Percentiles rank a stretch among this genome's conserved stretches.
These are phyloP conservation scores for Standfussiana lucernea DNA, from an alignment of 2,888 invertebrate species.

Conservation along the genomic window DNA sequence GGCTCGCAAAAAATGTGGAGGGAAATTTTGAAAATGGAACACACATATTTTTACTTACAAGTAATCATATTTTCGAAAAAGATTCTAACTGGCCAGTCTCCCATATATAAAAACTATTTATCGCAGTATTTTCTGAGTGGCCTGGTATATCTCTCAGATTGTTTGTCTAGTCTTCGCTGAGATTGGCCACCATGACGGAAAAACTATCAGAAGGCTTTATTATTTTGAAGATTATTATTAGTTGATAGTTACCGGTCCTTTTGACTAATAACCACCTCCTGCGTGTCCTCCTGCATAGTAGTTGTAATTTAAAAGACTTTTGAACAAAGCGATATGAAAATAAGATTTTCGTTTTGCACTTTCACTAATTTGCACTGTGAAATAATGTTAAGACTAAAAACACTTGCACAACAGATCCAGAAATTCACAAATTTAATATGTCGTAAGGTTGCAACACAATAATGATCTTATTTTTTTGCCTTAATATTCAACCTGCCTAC, in stretches of 20 bases:
- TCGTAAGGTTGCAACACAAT: background rate
- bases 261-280: constrained; percentile 7
- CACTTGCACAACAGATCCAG: background rate
- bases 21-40: too few species aligned
- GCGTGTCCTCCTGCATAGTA: constrained; percentile 7
- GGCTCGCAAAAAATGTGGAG: too few species aligned
- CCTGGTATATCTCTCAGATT: too few species aligned
- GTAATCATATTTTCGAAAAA: too few species aligned
- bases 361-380: background rate
- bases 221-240: too few species aligned
- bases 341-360: constrained; percentile 1
- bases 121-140: too few species aligned
- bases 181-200: background rate
- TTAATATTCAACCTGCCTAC: background rate
- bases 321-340: too few species aligned
- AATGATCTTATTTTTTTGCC: background rate
- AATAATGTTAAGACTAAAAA: too few species aligned
- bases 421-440: background rate
- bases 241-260: constrained; percentile 35
- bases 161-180: too few species aligned
- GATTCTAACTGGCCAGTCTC: too few species aligned
- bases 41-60: too few species aligned
- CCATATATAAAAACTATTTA: too few species aligned
- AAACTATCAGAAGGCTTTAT: background rate
- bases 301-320: background rate